Evolutionary conservation across 2,113 vertebrate genomes (phyloP).

Genomic region (Daphoenositta chrysoptera): DNA sequence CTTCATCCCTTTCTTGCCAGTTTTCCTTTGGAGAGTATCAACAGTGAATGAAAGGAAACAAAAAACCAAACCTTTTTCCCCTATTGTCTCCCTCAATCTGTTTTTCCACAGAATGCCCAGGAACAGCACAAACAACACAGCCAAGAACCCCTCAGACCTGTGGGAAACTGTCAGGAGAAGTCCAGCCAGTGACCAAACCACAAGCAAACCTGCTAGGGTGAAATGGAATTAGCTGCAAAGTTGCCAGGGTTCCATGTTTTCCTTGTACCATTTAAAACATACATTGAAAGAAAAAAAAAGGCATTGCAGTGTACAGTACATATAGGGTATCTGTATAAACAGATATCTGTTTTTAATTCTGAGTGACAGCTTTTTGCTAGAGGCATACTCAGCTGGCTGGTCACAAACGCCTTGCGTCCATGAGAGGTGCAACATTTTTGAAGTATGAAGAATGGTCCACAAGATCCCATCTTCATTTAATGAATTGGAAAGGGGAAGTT

Average conservation of each 20-base stretch:
- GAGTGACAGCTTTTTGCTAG: neutral
- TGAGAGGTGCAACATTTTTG: neutral
- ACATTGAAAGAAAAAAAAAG: neutral
- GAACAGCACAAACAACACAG: neutral
- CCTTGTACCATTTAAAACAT: neutral
- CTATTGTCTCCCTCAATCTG: neutral
- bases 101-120: neutral
- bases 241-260: neutral
- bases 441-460: neutral
- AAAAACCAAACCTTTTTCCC: neutral
- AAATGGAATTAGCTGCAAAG: neutral
- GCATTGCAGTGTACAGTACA: neutral
- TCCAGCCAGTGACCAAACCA: neutral
- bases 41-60: neutral
- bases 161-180: neutral
- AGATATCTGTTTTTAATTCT: neutral
- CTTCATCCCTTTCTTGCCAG: neutral
- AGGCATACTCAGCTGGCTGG: neutral
- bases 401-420: neutral
- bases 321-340: fast-evolving
- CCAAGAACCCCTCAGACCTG: neutral
- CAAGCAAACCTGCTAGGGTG: neutral
- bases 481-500: neutral
- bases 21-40: neutral
- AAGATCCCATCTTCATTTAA: neutral